Percentiles rank a stretch among this genome's conserved stretches.
Conservation (phyloP, 2,797 vertebrate species). For the Gallinago nigripennis region DNA sequence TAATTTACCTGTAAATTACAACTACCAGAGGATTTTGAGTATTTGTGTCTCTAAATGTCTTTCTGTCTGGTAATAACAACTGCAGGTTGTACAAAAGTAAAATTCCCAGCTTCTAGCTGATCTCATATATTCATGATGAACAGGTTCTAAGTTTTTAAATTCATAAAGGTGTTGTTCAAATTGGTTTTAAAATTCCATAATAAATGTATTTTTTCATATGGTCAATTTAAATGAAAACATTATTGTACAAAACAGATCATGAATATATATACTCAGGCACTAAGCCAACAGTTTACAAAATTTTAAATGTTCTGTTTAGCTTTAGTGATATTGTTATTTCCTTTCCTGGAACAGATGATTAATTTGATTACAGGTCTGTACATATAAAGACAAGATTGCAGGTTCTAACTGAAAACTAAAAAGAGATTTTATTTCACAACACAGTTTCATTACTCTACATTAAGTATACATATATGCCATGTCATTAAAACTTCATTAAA, state of each 20-base stretch:
- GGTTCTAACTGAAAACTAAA: background rate
- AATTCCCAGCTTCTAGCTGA: background rate
- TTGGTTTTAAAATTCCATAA: background rate
- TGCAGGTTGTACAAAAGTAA: background rate
- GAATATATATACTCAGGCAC: background rate
- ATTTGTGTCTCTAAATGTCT: background rate
- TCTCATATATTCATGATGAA: background rate
- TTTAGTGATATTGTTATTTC: background rate
- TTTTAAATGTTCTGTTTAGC: background rate
- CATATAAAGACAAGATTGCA: background rate
- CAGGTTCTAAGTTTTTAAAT: background rate
- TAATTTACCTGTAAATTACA: conserved; percentile 53
- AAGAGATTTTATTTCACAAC: background rate
- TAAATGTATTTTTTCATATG: background rate
- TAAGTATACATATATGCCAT: background rate
- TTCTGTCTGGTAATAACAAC: background rate
- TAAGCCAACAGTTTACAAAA: background rate
- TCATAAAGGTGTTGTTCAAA: background rate
- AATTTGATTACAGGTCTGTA: background rate
- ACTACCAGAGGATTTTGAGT: conserved; percentile 2
- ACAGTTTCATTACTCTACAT: background rate
- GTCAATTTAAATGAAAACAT: background rate
- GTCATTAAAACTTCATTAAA: background rate
- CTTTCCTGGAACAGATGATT: background rate
- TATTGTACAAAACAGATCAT: background rate